A percentile compares a stretch with the other conserved stretches of the same genome.
phyloP scores from a whole-genome alignment of 2,888 invertebrate genomes.

The Glyphotaelius pellucidus region DNA sequence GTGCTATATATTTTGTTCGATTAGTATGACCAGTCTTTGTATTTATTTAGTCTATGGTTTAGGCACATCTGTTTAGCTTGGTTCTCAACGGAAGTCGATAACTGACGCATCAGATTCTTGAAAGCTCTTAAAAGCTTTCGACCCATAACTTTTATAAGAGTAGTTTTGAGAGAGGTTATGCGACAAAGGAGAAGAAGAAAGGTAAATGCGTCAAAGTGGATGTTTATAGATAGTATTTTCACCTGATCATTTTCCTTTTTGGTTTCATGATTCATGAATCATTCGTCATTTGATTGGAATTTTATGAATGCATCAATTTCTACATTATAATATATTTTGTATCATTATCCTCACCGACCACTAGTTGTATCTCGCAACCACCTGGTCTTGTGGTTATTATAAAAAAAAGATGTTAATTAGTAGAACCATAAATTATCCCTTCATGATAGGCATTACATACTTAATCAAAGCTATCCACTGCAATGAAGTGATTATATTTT shows the following conservation, averaged over 20 bases:
- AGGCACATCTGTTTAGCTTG: not conserved
- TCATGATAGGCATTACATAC: not conserved
- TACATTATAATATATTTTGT: not conserved
- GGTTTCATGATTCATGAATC: not conserved
- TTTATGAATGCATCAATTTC: not conserved
- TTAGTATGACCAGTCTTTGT: too few species aligned
- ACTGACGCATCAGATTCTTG: not conserved
- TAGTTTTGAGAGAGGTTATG: not conserved
- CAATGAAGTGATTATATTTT: conserved; percentile 15
- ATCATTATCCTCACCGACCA: not conserved
- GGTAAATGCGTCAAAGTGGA: not conserved
- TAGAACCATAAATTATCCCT: not conserved
- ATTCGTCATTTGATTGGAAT: not conserved
- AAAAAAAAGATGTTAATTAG: not conserved
- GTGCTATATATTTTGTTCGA: too few species aligned
- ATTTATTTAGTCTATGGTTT: not conserved
- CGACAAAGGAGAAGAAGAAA: not conserved
- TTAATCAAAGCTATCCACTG: not conserved
- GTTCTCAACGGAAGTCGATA: not conserved
- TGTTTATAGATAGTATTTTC: not conserved
- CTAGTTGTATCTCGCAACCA: not conserved
- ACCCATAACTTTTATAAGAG: not conserved
- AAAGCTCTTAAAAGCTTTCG: not conserved
- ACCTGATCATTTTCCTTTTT: not conserved
- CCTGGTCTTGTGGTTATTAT: not conserved